These are phyloP conservation scores for Nemurella pictetii DNA, from an alignment of 2,888 invertebrate genomes.

Conservation along the genomic window DNA sequence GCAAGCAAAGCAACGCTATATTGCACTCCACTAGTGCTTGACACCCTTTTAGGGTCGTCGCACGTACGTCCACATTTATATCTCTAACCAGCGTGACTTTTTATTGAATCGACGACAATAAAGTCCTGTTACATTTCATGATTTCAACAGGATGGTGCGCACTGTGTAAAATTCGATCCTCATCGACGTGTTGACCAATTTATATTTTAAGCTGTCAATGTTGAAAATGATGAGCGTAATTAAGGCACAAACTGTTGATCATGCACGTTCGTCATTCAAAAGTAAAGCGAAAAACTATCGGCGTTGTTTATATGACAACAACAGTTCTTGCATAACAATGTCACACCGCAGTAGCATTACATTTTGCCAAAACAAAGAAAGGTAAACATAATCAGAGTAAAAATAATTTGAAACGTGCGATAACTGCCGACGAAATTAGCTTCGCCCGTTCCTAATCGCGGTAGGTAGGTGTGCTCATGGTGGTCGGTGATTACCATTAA, in stretches of 20 bases:
- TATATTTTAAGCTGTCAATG: not conserved
- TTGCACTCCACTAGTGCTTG: too few species aligned
- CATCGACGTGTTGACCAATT: too few species aligned
- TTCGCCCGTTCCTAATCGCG: not conserved
- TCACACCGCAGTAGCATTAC: not conserved
- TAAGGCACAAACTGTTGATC: not conserved
- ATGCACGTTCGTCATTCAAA: not conserved
- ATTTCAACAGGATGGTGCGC: not conserved
- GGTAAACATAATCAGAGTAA: not conserved
- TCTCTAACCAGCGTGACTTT: not conserved
- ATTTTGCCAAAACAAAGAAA: not conserved
- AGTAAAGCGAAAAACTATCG: not conserved
- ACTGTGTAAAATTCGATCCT: not conserved
- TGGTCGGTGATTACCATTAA: not conserved
- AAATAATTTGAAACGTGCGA: not conserved
- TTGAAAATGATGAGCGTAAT: not conserved
- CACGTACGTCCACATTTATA: not conserved
- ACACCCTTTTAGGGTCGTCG: not conserved
- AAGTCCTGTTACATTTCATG: not conserved
- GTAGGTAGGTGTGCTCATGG: not conserved
- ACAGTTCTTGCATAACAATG: not conserved
- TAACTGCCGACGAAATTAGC: not conserved
- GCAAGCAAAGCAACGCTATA: not conserved
- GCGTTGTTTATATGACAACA: not conserved
- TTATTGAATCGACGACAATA: not conserved